Evolutionary conservation across 2,797 vertebrate species (phyloP), one percentile per base, ranked within the genome.

Genomic region (Falco rusticolus): DNA sequence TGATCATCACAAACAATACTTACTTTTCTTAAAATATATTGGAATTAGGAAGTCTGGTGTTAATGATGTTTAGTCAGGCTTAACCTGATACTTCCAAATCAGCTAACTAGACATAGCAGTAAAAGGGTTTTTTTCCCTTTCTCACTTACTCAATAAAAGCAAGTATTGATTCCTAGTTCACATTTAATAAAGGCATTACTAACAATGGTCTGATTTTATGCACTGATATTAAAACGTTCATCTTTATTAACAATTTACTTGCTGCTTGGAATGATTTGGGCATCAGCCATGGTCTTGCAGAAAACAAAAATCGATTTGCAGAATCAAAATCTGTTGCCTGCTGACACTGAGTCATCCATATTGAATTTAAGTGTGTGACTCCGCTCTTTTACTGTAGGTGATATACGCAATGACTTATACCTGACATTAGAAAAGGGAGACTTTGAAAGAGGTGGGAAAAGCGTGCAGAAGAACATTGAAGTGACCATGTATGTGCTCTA

Each of bases 381-480:
- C 31, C 4, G 6, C 72, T 96, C 65, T 97, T 61, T 93, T 11
- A 10, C 83, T 48, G 26, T 76, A 99, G 99, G 99, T 96, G 99
- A 99, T 94, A 99, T 98, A 66, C 98, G 99, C 89, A 99, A 99
- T 59, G 99, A 99, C 97, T 98, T 99, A 47, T 99, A 99, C 89
- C 98, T 99, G 96, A 99, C 98, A 4, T 95, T 99, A 97, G 99
- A 99, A 95, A 98, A 98, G 78, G 99, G 99, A 7, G 99, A 99
- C 97, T 99, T 99, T 61, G 99, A 99, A 88, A 98, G 99, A 97
- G 99, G 99, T 11, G 99, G 99, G 71, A 99, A 99, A 95, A 99
- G 99, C 9, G 99, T 99, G 79, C 99, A 99, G 98, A 99, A 99
- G 98, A 99, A 99, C 97, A 99, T 99, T 4, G 99, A 99, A 97